Conservation (phyloP, 1,140 invertebrate genomes). For the Myzus persicae region DNA sequence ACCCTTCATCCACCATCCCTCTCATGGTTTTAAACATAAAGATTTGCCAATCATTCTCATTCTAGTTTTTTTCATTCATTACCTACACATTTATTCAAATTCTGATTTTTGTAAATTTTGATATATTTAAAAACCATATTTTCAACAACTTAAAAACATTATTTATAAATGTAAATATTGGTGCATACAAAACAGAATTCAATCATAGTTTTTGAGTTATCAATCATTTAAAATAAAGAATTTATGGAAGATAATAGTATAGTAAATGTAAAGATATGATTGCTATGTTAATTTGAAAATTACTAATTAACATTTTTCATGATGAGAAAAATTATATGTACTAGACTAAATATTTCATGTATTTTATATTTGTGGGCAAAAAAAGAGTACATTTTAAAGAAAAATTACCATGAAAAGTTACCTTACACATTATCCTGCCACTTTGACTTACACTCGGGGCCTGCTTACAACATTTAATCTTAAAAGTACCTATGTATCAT, state of each 20-base stretch:
- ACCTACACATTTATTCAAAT: background rate
- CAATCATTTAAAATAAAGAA: background rate
- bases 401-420: no score
- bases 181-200: background rate
- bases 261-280: no score
- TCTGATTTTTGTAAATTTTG: background rate
- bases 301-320: no score
- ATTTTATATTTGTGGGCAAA: no score
- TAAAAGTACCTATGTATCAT: background rate
- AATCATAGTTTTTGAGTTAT: background rate
- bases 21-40: background rate
- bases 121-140: background rate
- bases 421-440: no score
- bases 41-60: background rate
- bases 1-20: background rate
- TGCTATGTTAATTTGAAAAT: no score
- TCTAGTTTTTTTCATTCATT: background rate
- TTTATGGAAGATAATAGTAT: no score
- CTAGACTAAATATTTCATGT: no score
- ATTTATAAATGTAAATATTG: background rate
- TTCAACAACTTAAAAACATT: background rate
- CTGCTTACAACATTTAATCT: background rate
- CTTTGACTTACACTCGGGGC: background rate
- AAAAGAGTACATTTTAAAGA: no score
- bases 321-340: no score